Base-by-base conservation (phyloP, 2,797 vertebrate species). In the Paratrypauchen microcephalus region DNA sequence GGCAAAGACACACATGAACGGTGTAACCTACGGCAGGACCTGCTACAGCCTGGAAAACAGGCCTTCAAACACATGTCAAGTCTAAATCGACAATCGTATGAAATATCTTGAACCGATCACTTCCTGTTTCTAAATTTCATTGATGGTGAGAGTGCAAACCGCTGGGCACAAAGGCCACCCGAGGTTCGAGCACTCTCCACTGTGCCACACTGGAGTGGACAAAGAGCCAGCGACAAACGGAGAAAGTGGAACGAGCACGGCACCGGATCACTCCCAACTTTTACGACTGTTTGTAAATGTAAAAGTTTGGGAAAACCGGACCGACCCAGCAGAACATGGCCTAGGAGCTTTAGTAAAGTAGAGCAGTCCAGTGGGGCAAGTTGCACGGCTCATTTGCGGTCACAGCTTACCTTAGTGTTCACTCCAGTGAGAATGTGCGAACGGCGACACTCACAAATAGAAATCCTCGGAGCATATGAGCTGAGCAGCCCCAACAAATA, bases 381-480 rank as follows among this genome's bases (percentile, higher is more conserved):
- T 89, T 87, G 66, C 78, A 70, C 68, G 80, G 84, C 71, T 76
- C 23, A 47, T 69, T 70, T 66, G 73, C 28, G 77, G 71, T 26
- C 72, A 2, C 58, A 9, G 54, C 91, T 93, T 92, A 93, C 93
- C 93, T 93, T 89, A 84, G 86, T 91, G 89, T 91, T 90, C 84
- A 78, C 91, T 92, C 90, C 91, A 72, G 82, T 57, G 87, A 84
- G 86, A 82, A 85, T 56, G 74, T 75, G 74, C 79, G 74, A 77
- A 71, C 70, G 50, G 83, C 78, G 75, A 81, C 79, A 71, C 80
- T 58, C 69, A 68, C 1, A 16, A 36, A 57, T 0, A 1, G 63
- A 48, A 55, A 72, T 59, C 75, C 72, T 74, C 60, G 74, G 19
- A 52, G 5, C 69, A 45, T 75, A 74, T 70, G 73, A 78, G 79